Percentiles rank a stretch among this genome's conserved stretches.
These are phyloP conservation scores for Tiliacea aurago DNA, from an alignment of 2,888 invertebrate species.

Conservation along the genomic window DNA sequence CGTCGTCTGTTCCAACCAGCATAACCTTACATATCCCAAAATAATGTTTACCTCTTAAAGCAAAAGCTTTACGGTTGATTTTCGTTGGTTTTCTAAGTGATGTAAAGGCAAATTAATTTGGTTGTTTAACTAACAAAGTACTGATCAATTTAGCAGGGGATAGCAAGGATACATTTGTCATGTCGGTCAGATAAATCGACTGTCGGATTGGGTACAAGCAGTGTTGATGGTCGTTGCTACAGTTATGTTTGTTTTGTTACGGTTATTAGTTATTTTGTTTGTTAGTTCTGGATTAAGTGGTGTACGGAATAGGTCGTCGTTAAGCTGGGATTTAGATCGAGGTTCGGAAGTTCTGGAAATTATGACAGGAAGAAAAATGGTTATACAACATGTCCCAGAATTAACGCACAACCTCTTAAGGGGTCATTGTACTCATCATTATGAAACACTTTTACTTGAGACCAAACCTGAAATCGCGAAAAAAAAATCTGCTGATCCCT, in stretches of 20 bases:
- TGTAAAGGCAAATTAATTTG: constrained; percentile 21
- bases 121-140: constrained; percentile 68
- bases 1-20: constrained; percentile 24
- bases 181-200: constrained; percentile 70
- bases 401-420: no score
- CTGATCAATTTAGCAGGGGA: constrained; percentile 70
- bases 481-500: no score
- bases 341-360: background rate
- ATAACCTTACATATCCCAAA: constrained; percentile 14
- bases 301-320: constrained; percentile 18
- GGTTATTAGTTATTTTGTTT: constrained; percentile 44
- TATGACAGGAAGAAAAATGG: background rate
- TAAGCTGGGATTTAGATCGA: background rate
- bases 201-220: constrained; percentile 67
- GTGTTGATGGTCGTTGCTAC: constrained; percentile 60
- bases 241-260: constrained; percentile 50
- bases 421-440: no score
- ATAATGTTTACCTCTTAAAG: background rate
- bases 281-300: constrained; percentile 46
- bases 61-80: background rate
- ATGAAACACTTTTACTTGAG: no score
- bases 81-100: constrained; percentile 6
- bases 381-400: no score
- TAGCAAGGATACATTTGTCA: constrained; percentile 68
- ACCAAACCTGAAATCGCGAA: no score